These are phyloP conservation scores for Abramis brama DNA, from an alignment of 2,113 vertebrate species.

Conservation along the genomic window DNA sequence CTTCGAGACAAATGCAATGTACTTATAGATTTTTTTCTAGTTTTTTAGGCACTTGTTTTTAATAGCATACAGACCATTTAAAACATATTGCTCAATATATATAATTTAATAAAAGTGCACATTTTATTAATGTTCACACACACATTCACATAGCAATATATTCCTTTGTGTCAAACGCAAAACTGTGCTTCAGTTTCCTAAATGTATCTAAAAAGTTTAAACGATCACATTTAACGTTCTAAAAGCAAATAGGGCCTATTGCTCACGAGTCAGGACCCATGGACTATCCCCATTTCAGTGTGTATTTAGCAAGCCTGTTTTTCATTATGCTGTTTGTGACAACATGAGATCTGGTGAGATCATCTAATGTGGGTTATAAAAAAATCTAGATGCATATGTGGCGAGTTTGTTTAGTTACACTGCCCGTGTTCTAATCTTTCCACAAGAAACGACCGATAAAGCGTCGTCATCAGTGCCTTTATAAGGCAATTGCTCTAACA, in stretches of 20 bases:
- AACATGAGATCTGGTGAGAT: background rate
- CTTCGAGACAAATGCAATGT: background rate
- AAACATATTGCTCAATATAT: background rate
- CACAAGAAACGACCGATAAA: background rate
- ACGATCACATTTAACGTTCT: background rate
- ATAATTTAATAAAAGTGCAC: background rate
- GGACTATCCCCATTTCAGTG: background rate
- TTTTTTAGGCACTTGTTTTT: background rate
- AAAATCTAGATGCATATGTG: background rate
- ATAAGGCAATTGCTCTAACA: background rate
- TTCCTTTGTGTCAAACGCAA: background rate
- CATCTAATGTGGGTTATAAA: background rate
- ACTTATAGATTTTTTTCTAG: no score
- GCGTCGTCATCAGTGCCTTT: background rate
- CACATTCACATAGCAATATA: no score
- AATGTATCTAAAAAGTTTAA: background rate
- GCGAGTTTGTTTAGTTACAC: background rate
- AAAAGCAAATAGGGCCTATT: background rate
- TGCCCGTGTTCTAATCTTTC: background rate
- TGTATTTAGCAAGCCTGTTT: conserved; percentile 5
- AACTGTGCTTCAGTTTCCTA: background rate
- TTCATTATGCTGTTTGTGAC: background rate
- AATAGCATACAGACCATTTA: background rate
- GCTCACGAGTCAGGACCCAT: background rate
- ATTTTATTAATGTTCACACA: background rate